Base-by-base conservation (phyloP, 23 tunicate species). In the Diplosoma virens region DNA sequence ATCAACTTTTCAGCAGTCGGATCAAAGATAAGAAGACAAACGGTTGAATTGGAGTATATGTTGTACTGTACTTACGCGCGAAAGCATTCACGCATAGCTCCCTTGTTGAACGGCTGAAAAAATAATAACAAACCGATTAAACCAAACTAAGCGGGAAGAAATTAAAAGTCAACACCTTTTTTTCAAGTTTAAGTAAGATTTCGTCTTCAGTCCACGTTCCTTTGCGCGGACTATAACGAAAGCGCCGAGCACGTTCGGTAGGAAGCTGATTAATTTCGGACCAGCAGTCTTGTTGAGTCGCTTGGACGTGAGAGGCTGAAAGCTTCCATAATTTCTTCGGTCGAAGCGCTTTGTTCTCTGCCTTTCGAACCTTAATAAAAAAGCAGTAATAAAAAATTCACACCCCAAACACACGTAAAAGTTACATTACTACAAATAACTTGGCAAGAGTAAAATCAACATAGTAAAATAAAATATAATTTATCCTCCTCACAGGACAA, bases 21-120 rank as follows among this genome's bases (percentile, higher is more conserved):
- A n/a, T n/a, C n/a, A n/a, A n/a, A n/a, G n/a, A n/a, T n/a, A n/a
- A n/a, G n/a, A n/a, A n/a, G n/a, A n/a, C n/a, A n/a, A n/a, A n/a
- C n/a, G n/a, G n/a, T n/a, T n/a, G n/a, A n/a, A n/a, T n/a, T n/a
- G n/a, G n/a, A n/a, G n/a, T n/a, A n/a, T n/a, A n/a, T n/a, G n/a
- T n/a, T n/a, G n/a, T n/a, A n/a, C n/a, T n/a, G n/a, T 27, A 81
- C 97, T 92, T 73, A 88, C 94, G 99, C 95, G 78, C 84, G 65
- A 58, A 87, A 94, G 52, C 99, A 94, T 83, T 94, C 91, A 35
- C 99, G 58, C 99, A 94, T 94, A 1, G 99, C 99, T 37, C 99
- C 99, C 28, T 87, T 80, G 82, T 71, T 93, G 71, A 93, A 93
- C 0, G 98, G 85, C 98, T 87, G 86, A 33, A 83, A 78, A 34